phyloP scores from a whole-genome alignment of 1,140 invertebrate species.

The Liolophura sinensis region DNA sequence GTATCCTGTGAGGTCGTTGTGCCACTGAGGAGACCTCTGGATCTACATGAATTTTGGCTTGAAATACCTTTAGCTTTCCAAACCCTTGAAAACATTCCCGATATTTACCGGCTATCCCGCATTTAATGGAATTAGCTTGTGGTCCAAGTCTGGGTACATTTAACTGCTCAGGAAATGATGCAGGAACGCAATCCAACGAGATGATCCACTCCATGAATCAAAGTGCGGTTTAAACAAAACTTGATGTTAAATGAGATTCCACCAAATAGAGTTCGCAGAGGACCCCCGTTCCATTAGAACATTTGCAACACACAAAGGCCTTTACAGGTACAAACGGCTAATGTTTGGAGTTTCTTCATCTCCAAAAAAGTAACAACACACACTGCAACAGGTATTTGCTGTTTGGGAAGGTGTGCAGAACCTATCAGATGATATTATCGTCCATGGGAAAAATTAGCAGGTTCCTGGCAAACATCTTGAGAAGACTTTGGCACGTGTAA shows the following conservation, averaged over 20 bases:
- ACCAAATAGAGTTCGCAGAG: slow-evolving; percentile 26
- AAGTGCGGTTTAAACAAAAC: slow-evolving; percentile 20
- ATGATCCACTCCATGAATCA: slow-evolving; percentile 22
- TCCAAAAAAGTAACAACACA: slow-evolving; percentile 17
- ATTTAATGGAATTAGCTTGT: slow-evolving; percentile 6
- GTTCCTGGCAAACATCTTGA: slow-evolving; percentile 24
- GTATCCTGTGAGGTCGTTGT: slow-evolving; percentile 7
- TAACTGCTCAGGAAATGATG: neutral
- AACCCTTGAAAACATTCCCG: slow-evolving; percentile 8
- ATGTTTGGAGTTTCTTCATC: slow-evolving; percentile 23
- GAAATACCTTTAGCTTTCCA: slow-evolving; percentile 11
- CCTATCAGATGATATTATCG: slow-evolving; percentile 25
- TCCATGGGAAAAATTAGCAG: slow-evolving; percentile 17
- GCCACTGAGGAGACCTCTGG: slow-evolving; percentile 10
- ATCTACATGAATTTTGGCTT: slow-evolving; percentile 9
- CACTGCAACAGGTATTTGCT: slow-evolving; percentile 9
- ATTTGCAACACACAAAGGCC: slow-evolving; percentile 21
- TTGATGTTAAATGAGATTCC: slow-evolving; percentile 27
- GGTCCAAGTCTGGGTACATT: neutral
- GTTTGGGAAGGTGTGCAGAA: slow-evolving; percentile 15
- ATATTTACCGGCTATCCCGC: slow-evolving; percentile 8
- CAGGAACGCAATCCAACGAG: slow-evolving; percentile 23
- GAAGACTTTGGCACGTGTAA: slow-evolving; percentile 4
- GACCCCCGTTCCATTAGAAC: slow-evolving; percentile 27
- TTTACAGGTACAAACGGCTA: slow-evolving; percentile 22